Conservation (phyloP, 2,797 vertebrate genomes). For the Premnoplex brunnescens region DNA sequence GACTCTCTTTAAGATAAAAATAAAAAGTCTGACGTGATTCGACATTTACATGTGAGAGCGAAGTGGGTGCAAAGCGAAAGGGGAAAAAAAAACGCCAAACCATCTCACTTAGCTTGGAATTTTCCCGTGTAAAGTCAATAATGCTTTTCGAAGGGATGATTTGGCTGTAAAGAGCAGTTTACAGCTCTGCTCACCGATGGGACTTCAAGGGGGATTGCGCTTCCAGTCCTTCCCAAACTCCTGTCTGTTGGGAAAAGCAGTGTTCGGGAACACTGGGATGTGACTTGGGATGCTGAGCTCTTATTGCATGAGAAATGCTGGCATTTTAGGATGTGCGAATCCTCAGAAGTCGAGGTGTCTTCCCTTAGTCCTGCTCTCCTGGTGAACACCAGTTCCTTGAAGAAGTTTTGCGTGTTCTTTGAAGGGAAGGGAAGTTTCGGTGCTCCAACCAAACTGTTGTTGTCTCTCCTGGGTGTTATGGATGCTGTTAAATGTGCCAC, state of each 20-base stretch:
- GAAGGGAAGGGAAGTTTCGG: background rate
- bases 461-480: background rate
- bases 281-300: background rate
- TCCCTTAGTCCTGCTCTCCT: background rate
- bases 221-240: background rate
- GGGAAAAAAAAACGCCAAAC: background rate
- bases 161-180: background rate
- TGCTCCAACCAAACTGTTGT: background rate
- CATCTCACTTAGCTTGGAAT: background rate
- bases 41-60: background rate
- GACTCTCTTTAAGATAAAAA: background rate
- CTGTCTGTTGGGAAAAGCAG: background rate
- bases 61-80: background rate
- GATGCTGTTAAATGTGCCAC: background rate
- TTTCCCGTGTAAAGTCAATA: background rate
- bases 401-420: background rate
- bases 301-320: background rate
- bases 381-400: background rate
- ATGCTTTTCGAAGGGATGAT: background rate
- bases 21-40: background rate
- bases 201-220: background rate
- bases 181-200: background rate
- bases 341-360: background rate
- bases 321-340: fast-evolving
- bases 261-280: fast-evolving